Evolutionary conservation across 2,888 invertebrate species (phyloP).

Genomic region (Hoplodrina ambigua): DNA sequence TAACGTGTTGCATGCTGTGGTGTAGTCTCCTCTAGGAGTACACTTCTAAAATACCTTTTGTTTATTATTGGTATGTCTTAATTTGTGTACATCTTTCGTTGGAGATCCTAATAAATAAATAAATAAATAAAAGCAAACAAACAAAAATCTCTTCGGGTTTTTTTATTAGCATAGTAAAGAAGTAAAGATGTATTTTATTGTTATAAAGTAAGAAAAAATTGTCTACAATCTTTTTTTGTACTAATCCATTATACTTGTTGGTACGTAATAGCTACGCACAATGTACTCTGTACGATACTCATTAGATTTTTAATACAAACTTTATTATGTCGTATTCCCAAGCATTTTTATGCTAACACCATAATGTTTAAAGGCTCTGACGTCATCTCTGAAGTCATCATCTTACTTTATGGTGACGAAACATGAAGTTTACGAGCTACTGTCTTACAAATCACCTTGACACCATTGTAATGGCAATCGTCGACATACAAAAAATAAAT

Average conservation of each 20-base stretch:
- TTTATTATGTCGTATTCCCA: background rate
- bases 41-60: no score
- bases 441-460: slow-evolving; percentile 21
- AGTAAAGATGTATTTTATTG: no score
- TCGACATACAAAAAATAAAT: background rate
- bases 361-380: slow-evolving; percentile 10
- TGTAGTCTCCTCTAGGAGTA: no score
- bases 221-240: no score
- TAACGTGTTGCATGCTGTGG: no score
- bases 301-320: background rate
- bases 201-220: no score
- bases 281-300: background rate
- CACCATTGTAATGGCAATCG: background rate
- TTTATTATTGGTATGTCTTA: no score
- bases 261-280: background rate
- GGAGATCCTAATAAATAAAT: no score
- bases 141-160: no score
- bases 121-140: no score
- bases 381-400: slow-evolving; percentile 11
- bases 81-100: no score
- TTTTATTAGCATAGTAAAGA: no score
- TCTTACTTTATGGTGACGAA: slow-evolving; percentile 33
- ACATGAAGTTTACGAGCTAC: slow-evolving; percentile 32
- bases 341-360: slow-evolving; percentile 22
- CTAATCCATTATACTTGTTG: background rate